Percentiles rank a stretch among this genome's conserved stretches.
Evolutionary conservation across 2,888 invertebrate species (phyloP).

Genomic region (Esperia sulphurella): DNA sequence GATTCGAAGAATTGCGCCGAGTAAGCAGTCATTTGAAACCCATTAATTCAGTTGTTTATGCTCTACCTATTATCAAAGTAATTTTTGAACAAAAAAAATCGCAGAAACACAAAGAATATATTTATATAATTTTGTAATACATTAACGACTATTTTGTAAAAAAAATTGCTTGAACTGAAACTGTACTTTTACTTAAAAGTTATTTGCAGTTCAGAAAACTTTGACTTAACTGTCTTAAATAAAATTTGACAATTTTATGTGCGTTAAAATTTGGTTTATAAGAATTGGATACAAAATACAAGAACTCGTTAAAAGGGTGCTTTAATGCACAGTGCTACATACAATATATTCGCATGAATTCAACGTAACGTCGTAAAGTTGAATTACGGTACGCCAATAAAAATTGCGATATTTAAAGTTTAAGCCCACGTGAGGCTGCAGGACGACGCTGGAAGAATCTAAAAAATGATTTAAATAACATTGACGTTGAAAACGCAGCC

Average conservation of each 20-base stretch:
- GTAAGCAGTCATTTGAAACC: conserved; percentile 49
- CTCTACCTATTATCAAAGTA: conserved; percentile 7
- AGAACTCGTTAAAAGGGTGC: neutral
- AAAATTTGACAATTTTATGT: neutral
- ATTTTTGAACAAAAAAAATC: conserved; percentile 3
- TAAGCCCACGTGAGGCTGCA: conserved; percentile 30
- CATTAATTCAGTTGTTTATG: conserved; percentile 50
- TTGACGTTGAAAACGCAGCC: conserved; percentile 54
- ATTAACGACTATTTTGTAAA: too few species aligned
- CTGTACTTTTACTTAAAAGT: neutral
- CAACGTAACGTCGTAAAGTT: conserved; percentile 47
- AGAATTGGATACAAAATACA: neutral
- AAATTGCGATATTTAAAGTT: conserved; percentile 34
- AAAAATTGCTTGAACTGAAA: too few species aligned
- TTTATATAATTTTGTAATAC: neutral
- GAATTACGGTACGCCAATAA: conserved; percentile 53
- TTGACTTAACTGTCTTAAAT: neutral
- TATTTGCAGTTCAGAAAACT: neutral
- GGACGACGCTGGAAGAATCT: conserved; percentile 25
- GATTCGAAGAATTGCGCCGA: conserved; percentile 58
- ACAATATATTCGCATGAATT: conserved; percentile 32
- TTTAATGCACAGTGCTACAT: conserved; percentile 21
- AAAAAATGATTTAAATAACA: conserved; percentile 64
- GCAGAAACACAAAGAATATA: neutral
- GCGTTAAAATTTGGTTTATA: neutral